Conservation (phyloP, 2,797 vertebrate genomes). For the Ispidina picta region DNA sequence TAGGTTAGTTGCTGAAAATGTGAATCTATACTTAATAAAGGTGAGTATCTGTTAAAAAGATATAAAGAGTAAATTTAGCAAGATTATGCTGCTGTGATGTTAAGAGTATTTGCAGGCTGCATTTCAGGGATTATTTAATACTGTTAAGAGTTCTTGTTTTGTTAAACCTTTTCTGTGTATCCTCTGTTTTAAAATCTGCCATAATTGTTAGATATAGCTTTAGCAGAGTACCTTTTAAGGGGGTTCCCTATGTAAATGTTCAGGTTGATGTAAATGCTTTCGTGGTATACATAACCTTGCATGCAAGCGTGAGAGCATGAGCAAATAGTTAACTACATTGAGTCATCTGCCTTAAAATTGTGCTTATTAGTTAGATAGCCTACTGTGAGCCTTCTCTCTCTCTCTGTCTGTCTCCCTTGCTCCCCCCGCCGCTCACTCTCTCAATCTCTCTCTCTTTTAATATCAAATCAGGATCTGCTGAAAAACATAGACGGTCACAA, state of each 20-base stretch:
- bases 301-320: slow-evolving; percentile 54
- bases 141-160: slow-evolving; percentile 26
- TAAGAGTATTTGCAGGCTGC: not conserved
- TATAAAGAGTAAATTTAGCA: not conserved
- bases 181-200: slow-evolving; percentile 62
- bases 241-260: slow-evolving; percentile 1
- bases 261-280: slow-evolving; percentile 35
- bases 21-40: slow-evolving; percentile 20
- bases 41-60: slow-evolving; percentile 16
- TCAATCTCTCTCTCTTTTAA: slow-evolving; percentile 1
- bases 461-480: slow-evolving; percentile 87
- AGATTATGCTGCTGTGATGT: not conserved
- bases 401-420: not conserved
- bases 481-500: slow-evolving; percentile 92
- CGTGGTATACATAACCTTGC: slow-evolving; percentile 16
- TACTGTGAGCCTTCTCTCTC: slow-evolving; percentile 70
- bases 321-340: slow-evolving; percentile 72
- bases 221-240: not conserved
- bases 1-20: slow-evolving; percentile 17
- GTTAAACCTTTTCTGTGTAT: slow-evolving; percentile 59
- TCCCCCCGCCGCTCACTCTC: not conserved
- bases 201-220: slow-evolving; percentile 30
- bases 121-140: not conserved
- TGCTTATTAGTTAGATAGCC: slow-evolving; percentile 70
- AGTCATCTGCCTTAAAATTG: slow-evolving; percentile 77